Base-by-base conservation (phyloP, 2,888 invertebrate genomes). In the Tinea semifulvella region DNA sequence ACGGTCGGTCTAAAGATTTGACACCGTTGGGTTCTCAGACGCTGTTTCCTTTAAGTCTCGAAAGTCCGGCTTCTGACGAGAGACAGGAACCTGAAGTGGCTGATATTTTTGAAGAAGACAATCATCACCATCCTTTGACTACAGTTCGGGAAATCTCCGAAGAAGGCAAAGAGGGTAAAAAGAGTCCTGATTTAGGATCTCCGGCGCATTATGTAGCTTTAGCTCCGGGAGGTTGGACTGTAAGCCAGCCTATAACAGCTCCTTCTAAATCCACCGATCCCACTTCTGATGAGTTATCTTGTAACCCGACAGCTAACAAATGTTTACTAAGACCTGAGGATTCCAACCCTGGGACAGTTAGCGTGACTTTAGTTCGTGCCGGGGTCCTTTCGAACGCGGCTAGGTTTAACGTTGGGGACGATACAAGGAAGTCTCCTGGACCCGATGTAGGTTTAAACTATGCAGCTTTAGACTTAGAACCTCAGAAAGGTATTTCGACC, bases 31-130 rank as follows among this genome's bases (percentile, higher is more conserved):
- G 86, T 38, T 86, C 85, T 4, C 83, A 84, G 46, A 86, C 88
- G 0, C 85, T 89, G 48, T 89, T 89, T 62, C 88, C 89, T 1
- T 81, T 89, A 55, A 87, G 85, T 48, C 63, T 88, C 36, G 88
- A 88, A 59, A 87, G 88, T 51, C 88, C 88, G 1, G 83, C 84
- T 11, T 86, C 87, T 2, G 64, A 72, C 14, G 49, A 54, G 44
- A 44, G 48, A 7, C 55, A 63, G 1, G 71, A 76, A 47, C 61
- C 61, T 1, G 58, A 63, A 3, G 58, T 63, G 40, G 55, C 58
- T n/a, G 51, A 60, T 19, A 53, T 55, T 28, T 50, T 61, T 14
- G 68, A 53, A 5, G 52, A 69, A 10, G 61, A 65, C 25, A 49
- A 53, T 3, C 45, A 53, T 2, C 61, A 57, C 19, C 69, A 70